Base-by-base conservation (phyloP, 2,888 invertebrate genomes). In the Euphydryas editha region DNA sequence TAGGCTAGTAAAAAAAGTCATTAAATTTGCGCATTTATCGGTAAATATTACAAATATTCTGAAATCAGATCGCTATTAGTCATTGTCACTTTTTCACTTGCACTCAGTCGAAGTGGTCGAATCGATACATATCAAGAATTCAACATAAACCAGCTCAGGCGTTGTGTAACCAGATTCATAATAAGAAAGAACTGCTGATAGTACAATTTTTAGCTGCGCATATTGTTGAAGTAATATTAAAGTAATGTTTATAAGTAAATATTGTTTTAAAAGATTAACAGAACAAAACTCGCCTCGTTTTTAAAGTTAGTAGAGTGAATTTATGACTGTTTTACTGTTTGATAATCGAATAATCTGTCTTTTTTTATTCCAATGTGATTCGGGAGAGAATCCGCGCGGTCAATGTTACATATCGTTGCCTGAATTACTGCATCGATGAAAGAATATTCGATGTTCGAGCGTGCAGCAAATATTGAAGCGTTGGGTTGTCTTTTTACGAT, bases 401-500 rank as follows among this genome's bases (percentile, higher is more conserved):
- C 59, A 51, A 44, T 59, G 24, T 17, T 36, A 51, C 42, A 59
- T 44, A 51, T 64, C 58, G 64, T 54, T 20, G 59, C 44, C n/a
- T 59, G 51, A 64, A 68, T 74, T 74, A 62, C 58, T 67, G 75
- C 75, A 73, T 70, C 75, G 82, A 80, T 81, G 81, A 80, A 81
- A 82, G 80, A 81, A 81, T 83, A 79, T 78, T 68, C 78, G 75
- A 72, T 69, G 74, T 76, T 73, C 76, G 77, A 81, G 80, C 70
- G 80, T 74, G 59, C 76, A 74, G 75, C 74, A 81, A 84, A 81
- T 80, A 78, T 78, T 76, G 81, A 77, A 51, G 24, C 49, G n/a
- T n/a, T n/a, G 49, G 83, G 81, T 85, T 80, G 81, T 89, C 86
- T 90, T 90, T 90, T 90, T 88, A 78, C 77, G 81, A 61, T 82